Evolutionary conservation across 92 coral and sea anemone species (phyloP), one percentile per base, ranked within the genome.

Genomic region (Blastomussa wellsi): DNA sequence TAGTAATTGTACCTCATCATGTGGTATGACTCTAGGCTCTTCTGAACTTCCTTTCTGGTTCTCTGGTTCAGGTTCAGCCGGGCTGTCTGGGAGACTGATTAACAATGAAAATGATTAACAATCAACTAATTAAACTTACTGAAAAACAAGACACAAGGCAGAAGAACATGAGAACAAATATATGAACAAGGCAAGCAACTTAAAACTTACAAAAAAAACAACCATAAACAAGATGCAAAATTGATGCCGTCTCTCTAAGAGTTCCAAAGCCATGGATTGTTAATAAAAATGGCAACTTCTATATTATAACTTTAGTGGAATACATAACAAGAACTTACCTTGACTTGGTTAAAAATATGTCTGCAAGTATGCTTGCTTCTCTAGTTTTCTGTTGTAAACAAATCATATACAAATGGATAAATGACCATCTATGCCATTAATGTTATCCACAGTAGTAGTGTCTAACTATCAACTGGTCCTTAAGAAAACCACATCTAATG

Each of bases 61-160:
- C n/a, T 92, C 98, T 37, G 87, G 90, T 5, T 96, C 99, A 47
- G 99, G 99, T 79, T 96, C 99, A 31, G 98, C 98, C 49, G 99
- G 96, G 57, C 95, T 96, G 86, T 92, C 96, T 7, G 99, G 99
- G 59, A 96, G 89, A 90, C 99, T 96, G 78, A 32, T 14, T 11
- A 36, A 26, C 60, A 57, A 44, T 36, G 6, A 22, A 57, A 78
- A 67, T 55, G 49, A 80, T 2, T n/a, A 31, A 52, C 42, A 77
- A 53, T 20, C 22, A n/a, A 35, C 35, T 72, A 57, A 17, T 39
- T 3, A 32, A 42, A 26, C 33, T 42, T 7, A 16, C 74, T 13
- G 49, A 24, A 17, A 12, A 35, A 16, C 37, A 4, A 33, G 32
- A 24, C 32, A 62, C 11, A 29, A 62, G 19, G 26, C 5, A 39